Evolutionary conservation across 2,888 invertebrate species (phyloP).

Genomic region (Danaus chrysippus): DNA sequence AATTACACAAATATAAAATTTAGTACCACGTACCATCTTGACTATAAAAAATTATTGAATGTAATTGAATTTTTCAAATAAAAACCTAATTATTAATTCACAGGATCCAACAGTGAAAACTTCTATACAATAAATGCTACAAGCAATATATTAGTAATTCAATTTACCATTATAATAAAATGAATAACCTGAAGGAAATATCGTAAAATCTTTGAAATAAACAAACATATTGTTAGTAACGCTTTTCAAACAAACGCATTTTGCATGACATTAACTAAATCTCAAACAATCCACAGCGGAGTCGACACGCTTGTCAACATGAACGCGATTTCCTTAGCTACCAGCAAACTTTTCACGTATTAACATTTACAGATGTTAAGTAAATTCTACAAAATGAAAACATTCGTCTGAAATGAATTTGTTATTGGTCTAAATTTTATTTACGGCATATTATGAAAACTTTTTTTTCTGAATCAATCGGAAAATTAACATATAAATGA

Average conservation of each 20-base stretch:
- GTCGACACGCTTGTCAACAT: constrained; percentile 72
- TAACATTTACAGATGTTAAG: constrained; percentile 76
- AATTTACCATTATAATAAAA: neutral
- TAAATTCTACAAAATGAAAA: constrained; percentile 63
- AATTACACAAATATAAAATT: no score
- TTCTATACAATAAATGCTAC: no score
- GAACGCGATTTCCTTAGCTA: constrained; percentile 65
- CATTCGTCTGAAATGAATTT: constrained; percentile 51
- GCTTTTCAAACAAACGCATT: constrained; percentile 53
- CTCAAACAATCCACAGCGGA: constrained; percentile 47
- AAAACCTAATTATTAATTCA: no score
- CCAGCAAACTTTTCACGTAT: constrained; percentile 65
- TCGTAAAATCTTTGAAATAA: constrained; percentile 51
- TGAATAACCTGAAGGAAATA: neutral
- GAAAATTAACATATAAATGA: no score
- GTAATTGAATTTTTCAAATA: no score
- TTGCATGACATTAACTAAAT: constrained; percentile 67
- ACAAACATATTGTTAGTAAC: constrained; percentile 56
- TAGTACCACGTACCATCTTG: no score
- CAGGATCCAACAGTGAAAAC: no score
- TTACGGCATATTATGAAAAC: no score
- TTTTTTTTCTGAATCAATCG: no score
- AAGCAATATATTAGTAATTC: no score
- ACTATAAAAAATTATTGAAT: no score
- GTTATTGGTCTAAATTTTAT: no score